Evolutionary conservation across 2,113 vertebrate species (phyloP).

Genomic region (Anolis sagrei): DNA sequence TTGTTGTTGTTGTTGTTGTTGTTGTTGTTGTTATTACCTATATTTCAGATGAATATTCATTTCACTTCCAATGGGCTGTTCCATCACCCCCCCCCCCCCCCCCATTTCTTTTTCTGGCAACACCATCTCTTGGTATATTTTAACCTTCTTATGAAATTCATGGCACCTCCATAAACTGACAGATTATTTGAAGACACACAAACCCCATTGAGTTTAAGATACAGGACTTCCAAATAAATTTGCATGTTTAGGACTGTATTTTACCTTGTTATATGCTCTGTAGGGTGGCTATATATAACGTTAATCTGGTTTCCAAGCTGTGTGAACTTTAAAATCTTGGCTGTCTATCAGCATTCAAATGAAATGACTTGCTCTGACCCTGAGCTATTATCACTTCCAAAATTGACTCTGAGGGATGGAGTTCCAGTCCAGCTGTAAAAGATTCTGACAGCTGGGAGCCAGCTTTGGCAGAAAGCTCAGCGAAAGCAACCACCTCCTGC

Average conservation of each 20-base stretch:
- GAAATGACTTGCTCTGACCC: slow-evolving; percentile 29
- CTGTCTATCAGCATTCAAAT: slow-evolving; percentile 56
- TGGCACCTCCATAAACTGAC: no score
- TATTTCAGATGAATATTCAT: no score
- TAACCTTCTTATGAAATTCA: no score
- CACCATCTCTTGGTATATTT: no score
- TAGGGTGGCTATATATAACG: slow-evolving; percentile 37
- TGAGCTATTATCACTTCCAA: slow-evolving; percentile 48
- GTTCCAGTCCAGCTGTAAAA: slow-evolving; percentile 31
- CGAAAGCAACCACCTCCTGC: background rate
- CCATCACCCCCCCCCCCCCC: no score
- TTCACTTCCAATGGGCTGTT: no score
- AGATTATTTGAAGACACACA: no score
- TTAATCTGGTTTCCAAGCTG: slow-evolving; percentile 31
- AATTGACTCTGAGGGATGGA: background rate
- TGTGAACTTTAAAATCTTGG: slow-evolving; percentile 53
- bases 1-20: no score
- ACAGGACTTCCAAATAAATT: background rate
- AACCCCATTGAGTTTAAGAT: no score
- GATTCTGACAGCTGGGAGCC: slow-evolving; percentile 20
- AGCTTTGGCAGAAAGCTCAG: slow-evolving; percentile 27
- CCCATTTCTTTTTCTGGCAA: no score
- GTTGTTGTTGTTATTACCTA: no score
- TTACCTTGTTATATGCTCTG: slow-evolving; percentile 19
- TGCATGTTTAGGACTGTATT: background rate